Evolutionary conservation across 2,888 invertebrate genomes (phyloP).

Genomic region (Bhutanitis thaidina): DNA sequence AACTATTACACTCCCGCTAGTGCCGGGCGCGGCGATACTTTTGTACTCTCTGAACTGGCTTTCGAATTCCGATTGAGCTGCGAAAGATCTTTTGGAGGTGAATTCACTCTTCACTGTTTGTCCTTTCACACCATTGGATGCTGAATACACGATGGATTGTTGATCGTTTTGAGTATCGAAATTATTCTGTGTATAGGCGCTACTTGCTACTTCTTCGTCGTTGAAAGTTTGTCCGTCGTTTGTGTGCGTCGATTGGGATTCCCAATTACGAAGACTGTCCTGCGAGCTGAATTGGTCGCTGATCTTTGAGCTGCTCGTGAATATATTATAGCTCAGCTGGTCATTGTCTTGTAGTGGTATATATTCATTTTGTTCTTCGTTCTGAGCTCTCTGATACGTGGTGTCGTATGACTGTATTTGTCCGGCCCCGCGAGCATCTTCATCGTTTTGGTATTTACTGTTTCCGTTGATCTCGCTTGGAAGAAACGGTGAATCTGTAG

Average conservation of each 20-base stretch:
- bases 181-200: background rate
- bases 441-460: no score
- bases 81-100: background rate
- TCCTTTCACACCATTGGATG: background rate
- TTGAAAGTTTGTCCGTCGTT: background rate
- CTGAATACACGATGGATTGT: background rate
- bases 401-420: no score
- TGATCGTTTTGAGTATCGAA: background rate
- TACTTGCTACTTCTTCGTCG: background rate
- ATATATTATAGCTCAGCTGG: background rate
- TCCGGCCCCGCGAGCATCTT: no score
- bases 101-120: background rate
- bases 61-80: background rate
- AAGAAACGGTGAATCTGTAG: no score
- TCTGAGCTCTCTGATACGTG: background rate
- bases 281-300: background rate
- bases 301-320: background rate
- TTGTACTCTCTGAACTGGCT: background rate
- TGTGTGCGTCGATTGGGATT: background rate
- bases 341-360: background rate
- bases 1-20: no score
- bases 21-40: background rate
- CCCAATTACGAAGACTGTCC: background rate
- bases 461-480: no score
- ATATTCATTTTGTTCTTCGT: background rate